Conservation (phyloP, 1,140 invertebrate genomes). For the Meloidogyne chitwoodi region DNA sequence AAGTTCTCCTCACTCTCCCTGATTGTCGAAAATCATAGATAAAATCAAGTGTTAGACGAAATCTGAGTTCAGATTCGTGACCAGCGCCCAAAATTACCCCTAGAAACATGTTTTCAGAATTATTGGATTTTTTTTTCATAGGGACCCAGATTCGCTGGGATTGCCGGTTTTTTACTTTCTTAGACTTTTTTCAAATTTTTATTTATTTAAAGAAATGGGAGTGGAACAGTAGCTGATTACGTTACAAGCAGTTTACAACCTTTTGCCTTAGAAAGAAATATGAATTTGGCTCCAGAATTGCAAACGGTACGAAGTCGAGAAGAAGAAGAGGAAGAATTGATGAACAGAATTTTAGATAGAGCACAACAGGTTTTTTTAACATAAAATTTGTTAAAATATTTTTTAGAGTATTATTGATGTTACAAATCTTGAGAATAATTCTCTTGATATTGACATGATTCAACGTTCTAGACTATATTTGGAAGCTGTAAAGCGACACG, state of each 20-base stretch:
- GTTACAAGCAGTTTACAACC: neutral
- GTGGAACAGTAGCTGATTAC: neutral
- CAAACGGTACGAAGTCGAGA: slow-evolving; percentile 13
- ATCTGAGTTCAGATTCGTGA: too few relatives aligned
- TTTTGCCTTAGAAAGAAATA: neutral
- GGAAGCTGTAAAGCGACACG: slow-evolving; percentile 22
- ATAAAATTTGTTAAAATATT: too few relatives aligned
- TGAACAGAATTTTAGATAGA: slow-evolving; percentile 31
- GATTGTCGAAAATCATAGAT: too few relatives aligned
- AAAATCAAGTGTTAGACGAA: too few relatives aligned
- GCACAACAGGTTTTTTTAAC: slow-evolving; percentile 16
- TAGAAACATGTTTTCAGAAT: too few relatives aligned
- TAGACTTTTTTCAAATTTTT: neutral
- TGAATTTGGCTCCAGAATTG: neutral
- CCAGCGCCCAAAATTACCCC: too few relatives aligned
- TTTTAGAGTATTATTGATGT: slow-evolving; percentile 29
- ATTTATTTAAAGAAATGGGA: neutral
- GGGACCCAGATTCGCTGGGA: too few relatives aligned
- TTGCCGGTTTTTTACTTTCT: too few relatives aligned
- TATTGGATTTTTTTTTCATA: too few relatives aligned
- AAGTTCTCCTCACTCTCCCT: too few relatives aligned
- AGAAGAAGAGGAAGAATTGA: slow-evolving; percentile 22
- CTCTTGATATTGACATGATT: slow-evolving; percentile 21
- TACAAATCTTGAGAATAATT: slow-evolving; percentile 23
- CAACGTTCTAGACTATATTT: slow-evolving; percentile 22